phyloP scores from a whole-genome alignment of 2,797 vertebrate species.

The Buceros bicornis region DNA sequence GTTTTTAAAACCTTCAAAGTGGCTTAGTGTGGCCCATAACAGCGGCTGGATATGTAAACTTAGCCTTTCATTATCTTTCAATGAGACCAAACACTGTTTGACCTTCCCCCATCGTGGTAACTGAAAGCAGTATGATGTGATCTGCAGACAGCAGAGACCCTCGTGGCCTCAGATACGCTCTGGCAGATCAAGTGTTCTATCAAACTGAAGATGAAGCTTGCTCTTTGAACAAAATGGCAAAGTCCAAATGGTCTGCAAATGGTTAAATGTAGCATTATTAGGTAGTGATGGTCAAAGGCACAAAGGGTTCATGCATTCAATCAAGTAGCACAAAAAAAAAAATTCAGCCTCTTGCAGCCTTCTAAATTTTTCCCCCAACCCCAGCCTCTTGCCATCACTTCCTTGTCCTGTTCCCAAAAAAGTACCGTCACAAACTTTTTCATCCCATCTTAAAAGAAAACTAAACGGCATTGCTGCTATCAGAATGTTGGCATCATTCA shows the following conservation, averaged over 20 bases:
- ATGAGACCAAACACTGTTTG: constrained; percentile 76
- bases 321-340: constrained; percentile 80
- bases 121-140: constrained; percentile 75
- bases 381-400: constrained; percentile 84
- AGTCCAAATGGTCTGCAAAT: constrained; percentile 82
- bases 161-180: constrained; percentile 16
- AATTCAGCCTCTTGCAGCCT: constrained; percentile 79
- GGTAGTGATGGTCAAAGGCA: constrained; percentile 85
- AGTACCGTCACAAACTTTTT: constrained; percentile 87
- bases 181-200: constrained; percentile 73
- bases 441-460: constrained; percentile 85
- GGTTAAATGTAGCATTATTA: constrained; percentile 79
- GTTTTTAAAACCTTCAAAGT: constrained; percentile 78
- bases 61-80: constrained; percentile 80
- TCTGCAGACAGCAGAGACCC: constrained; percentile 61
- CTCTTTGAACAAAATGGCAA: constrained; percentile 84
- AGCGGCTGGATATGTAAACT: constrained; percentile 82
- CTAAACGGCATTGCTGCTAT: constrained; percentile 91
- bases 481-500: constrained; percentile 90
- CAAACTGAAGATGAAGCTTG: constrained; percentile 85
- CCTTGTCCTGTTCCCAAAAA: constrained; percentile 83
- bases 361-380: constrained; percentile 79
- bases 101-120: constrained; percentile 80
- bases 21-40: constrained; percentile 83
- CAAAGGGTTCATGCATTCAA: constrained; percentile 84